Percentiles rank a stretch among this genome's conserved stretches.
These are phyloP conservation scores for Sarcophaga rosellei DNA, from an alignment of 2,888 invertebrate genomes.

Conservation along the genomic window DNA sequence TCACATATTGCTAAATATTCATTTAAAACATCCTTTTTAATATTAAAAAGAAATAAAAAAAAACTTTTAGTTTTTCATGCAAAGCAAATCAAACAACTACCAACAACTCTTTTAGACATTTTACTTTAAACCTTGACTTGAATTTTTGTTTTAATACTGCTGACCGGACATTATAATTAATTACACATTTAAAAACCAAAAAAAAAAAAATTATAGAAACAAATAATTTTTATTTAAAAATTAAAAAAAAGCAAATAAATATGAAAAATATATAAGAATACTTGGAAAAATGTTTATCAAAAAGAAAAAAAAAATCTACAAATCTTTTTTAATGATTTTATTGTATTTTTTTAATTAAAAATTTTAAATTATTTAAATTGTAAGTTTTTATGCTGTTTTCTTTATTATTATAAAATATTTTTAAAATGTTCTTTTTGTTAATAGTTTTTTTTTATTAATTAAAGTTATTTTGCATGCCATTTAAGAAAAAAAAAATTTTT, in stretches of 20 bases:
- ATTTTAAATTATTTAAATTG: slow-evolving; percentile 15
- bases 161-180: slow-evolving; percentile 21
- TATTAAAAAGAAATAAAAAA: no score
- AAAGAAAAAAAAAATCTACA: slow-evolving; percentile 18
- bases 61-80: not conserved
- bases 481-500: not conserved
- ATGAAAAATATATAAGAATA: not conserved
- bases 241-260: slow-evolving; percentile 6
- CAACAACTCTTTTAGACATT: not conserved
- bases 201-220: slow-evolving; percentile 3
- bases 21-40: no score
- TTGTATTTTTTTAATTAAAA: slow-evolving; percentile 27
- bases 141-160: slow-evolving; percentile 6
- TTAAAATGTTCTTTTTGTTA: slow-evolving; percentile 1
- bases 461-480: slow-evolving; percentile 59
- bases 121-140: not conserved
- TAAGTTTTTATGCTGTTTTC: slow-evolving; percentile 36
- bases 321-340: slow-evolving; percentile 30
- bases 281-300: not conserved
- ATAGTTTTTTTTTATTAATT: slow-evolving; percentile 43
- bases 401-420: slow-evolving; percentile 35
- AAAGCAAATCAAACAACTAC: not conserved
- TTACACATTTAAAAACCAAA: not conserved
- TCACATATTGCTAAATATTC: no score
- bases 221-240: slow-evolving; percentile 19